phyloP scores from a whole-genome alignment of 2,888 invertebrate genomes.

The Neocrepidodera transversa region DNA sequence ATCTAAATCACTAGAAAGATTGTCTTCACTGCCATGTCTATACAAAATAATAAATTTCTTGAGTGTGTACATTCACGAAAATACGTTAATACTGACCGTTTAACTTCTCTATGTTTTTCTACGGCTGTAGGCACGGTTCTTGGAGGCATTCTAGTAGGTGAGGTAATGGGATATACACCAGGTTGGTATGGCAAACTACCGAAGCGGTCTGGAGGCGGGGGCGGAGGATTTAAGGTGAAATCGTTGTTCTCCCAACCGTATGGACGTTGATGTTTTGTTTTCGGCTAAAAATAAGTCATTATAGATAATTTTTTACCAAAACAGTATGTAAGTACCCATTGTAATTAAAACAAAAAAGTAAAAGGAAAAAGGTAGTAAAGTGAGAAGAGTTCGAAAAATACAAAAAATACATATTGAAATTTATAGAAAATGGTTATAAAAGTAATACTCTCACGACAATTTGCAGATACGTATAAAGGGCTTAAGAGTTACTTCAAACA shows the following conservation, averaged over 20 bases:
- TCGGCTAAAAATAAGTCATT: conserved; percentile 66
- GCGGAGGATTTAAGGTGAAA: conserved; percentile 63
- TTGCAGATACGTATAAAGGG: no score
- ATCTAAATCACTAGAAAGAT: conserved; percentile 56
- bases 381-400: no score
- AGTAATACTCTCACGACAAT: no score
- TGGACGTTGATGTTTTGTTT: conserved; percentile 77
- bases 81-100: conserved; percentile 58
- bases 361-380: no score
- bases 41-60: background rate
- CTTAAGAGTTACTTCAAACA: no score
- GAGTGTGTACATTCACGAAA: background rate
- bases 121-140: conserved; percentile 74
- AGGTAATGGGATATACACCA: conserved; percentile 64
- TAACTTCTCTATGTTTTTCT: conserved; percentile 81
- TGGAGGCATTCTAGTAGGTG: conserved; percentile 66
- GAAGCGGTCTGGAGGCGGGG: conserved; percentile 69
- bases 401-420: no score
- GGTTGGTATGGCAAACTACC: conserved; percentile 72
- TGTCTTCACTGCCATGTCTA: conserved; percentile 56
- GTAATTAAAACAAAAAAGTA: no score
- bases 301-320: background rate
- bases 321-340: no score
- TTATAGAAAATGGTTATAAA: no score
- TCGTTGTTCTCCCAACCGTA: conserved; percentile 72